Percentiles rank a stretch among this genome's conserved stretches.
Evolutionary conservation across 2,113 vertebrate genomes (phyloP).

Genomic region (Chaetops frenatus): DNA sequence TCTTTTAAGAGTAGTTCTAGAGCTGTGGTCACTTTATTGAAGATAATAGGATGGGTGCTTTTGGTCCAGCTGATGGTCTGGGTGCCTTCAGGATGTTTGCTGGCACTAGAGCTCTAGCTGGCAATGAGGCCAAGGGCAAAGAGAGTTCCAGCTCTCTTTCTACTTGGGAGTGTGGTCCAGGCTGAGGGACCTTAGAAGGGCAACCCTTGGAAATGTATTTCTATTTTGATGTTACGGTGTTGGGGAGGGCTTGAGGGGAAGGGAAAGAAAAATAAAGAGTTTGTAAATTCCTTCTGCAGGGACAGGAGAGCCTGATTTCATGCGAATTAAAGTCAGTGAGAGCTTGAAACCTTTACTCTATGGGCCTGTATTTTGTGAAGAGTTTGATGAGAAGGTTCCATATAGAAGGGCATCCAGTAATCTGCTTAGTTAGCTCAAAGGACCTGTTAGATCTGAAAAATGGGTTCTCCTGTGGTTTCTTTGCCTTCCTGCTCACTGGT

Average conservation of each 20-base stretch:
- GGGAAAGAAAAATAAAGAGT: not conserved
- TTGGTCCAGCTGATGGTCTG: not conserved
- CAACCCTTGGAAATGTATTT: not conserved
- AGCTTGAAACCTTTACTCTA: not conserved
- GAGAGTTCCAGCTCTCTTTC: not conserved
- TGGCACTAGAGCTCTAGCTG: not conserved
- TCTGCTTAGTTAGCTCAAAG: not conserved
- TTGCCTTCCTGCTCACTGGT: not conserved
- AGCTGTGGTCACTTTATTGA: not conserved
- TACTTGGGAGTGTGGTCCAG: rapidly evolving
- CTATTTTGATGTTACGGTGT: not conserved
- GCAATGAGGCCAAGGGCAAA: not conserved
- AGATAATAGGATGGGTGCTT: not conserved
- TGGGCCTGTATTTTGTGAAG: not conserved
- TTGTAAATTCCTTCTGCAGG: not conserved
- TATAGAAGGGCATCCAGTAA: not conserved
- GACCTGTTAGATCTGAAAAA: not conserved
- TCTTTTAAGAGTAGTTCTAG: not conserved
- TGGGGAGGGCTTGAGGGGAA: not conserved
- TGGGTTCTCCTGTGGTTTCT: not conserved
- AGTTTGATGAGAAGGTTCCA: not conserved
- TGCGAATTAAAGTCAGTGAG: not conserved
- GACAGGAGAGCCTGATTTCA: not conserved
- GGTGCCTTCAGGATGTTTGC: not conserved
- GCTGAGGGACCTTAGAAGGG: not conserved